phyloP scores from a whole-genome alignment of 1,140 invertebrate species.

The Cardiocondyla obscurior region DNA sequence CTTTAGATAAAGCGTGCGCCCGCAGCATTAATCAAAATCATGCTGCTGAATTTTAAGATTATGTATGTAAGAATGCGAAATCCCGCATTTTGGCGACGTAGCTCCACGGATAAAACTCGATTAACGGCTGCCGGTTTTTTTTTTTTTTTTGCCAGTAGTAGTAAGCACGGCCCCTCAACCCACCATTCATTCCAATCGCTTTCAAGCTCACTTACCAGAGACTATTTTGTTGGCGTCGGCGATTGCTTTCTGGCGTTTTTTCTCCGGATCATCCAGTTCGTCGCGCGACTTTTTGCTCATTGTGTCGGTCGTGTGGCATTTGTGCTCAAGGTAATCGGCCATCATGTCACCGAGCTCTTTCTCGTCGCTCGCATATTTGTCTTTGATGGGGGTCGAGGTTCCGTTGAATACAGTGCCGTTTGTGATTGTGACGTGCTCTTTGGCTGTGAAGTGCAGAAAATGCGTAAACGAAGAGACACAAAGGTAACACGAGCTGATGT shows the following conservation, averaged over 20 bases:
- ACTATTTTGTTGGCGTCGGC: constrained; percentile 82
- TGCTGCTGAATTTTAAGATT: constrained; percentile 56
- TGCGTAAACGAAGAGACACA: constrained; percentile 34
- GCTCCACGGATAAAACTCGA: constrained; percentile 42
- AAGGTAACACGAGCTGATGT: constrained; percentile 31
- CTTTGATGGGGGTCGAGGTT: constrained; percentile 83
- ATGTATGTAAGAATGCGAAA: constrained; percentile 39
- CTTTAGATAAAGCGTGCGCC: constrained; percentile 64
- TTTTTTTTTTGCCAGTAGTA: constrained; percentile 66
- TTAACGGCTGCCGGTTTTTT: constrained; percentile 44
- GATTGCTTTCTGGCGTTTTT: constrained; percentile 80
- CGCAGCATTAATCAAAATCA: constrained; percentile 63
- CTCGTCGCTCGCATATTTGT: constrained; percentile 83
- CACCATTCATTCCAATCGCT: constrained; percentile 61
- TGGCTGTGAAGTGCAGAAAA: constrained; percentile 81
- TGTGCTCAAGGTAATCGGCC: constrained; percentile 81
- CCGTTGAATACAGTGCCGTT: constrained; percentile 83
- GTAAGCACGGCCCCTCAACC: constrained; percentile 82
- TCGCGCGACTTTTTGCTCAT: constrained; percentile 80
- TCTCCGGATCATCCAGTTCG: constrained; percentile 79
- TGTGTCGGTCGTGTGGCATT: constrained; percentile 78
- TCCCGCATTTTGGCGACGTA: constrained; percentile 45
- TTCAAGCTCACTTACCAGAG: constrained; percentile 78
- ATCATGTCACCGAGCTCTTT: constrained; percentile 83
- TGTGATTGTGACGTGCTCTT: constrained; percentile 83